Base-by-base conservation (phyloP, 2,888 invertebrate species). In the Epistrophe grossulariae region DNA sequence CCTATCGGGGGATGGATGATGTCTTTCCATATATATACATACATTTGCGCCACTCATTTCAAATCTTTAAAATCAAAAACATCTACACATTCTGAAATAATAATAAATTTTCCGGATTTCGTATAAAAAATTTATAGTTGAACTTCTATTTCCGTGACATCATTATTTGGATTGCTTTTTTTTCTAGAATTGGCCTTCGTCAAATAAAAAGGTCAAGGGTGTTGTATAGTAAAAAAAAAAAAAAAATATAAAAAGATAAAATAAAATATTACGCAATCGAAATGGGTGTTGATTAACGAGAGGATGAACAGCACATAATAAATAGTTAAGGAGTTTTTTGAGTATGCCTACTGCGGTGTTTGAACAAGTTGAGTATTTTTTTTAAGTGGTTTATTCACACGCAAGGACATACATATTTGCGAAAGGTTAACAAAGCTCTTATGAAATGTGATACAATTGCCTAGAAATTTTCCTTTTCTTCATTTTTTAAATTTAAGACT, bases 131-230 rank as follows among this genome's bases (percentile, higher is more conserved):
- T 68, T 48, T 68, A 68, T 50, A 13, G 66, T 66, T 15, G 17
- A 66, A 50, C 15, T 43, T 48, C 31, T 13, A 50, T 66, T 19
- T 66, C 50, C 66, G 17, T 66, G 66, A 66, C 50, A 66, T 66
- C 50, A 66, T 35, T 48, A 68, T 68, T 50, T 66, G 31, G 17
- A 3, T 13, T 13, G 24, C 24, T 45, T 28, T n/a, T 5, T 50
- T 5, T 45, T 66, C 11, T 55, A 55, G 9, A 35, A 68, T 35
- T 17, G 50, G 66, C 50, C 50, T 68, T 68, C 17, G 11, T 68
- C 19, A 35, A 31, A 48, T 8, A 35, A 48, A n/a, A 68, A 68
- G 66, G 66, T 68, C 66, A 68, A 68, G 66, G 66, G 50, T 68
- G 35, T 5, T 38, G 35, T 24, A 43, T 15, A 6, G 31, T 24